phyloP scores from a whole-genome alignment of 2,888 invertebrate species.

The Ypsolopha sequella region DNA sequence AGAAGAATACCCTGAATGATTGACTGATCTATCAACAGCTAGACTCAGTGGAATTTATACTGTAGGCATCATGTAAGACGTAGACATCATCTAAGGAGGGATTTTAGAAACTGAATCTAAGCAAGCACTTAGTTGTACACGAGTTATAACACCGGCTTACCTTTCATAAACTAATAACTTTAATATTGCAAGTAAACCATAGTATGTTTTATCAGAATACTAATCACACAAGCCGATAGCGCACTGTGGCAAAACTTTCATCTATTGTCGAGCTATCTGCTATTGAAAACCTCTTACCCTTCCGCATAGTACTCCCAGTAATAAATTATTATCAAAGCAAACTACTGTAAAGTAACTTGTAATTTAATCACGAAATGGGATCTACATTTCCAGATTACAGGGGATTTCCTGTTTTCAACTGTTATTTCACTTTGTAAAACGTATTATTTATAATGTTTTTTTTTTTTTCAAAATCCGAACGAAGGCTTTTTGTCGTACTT shows the following conservation, averaged over 20 bases:
- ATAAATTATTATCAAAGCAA: conserved; percentile 51
- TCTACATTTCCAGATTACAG: conserved; percentile 43
- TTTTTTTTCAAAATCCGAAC: conserved; percentile 28
- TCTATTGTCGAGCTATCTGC: conserved; percentile 46
- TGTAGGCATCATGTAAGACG: too few relatives aligned
- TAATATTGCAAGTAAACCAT: too few relatives aligned
- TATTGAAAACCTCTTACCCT: conserved; percentile 61
- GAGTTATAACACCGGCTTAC: too few relatives aligned
- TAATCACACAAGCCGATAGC: conserved; percentile 54
- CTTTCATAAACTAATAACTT: too few relatives aligned
- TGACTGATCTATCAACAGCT: too few relatives aligned
- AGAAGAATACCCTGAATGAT: too few relatives aligned
- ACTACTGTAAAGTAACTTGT: conserved; percentile 50
- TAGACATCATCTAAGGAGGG: too few relatives aligned
- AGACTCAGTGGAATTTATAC: too few relatives aligned
- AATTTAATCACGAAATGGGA: conserved; percentile 55
- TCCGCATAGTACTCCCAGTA: conserved; percentile 28
- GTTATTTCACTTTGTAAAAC: conserved; percentile 19
- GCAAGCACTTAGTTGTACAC: too few relatives aligned
- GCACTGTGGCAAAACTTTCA: conserved; percentile 58
- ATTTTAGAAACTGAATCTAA: too few relatives aligned
- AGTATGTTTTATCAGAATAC: conserved; percentile 16
- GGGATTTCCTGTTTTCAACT: conserved; percentile 5
- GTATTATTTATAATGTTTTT: conserved; percentile 11
- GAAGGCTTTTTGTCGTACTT: neutral